phyloP scores from a whole-genome alignment of 2,888 invertebrate species.

The Rhamphomyia laevipes region DNA sequence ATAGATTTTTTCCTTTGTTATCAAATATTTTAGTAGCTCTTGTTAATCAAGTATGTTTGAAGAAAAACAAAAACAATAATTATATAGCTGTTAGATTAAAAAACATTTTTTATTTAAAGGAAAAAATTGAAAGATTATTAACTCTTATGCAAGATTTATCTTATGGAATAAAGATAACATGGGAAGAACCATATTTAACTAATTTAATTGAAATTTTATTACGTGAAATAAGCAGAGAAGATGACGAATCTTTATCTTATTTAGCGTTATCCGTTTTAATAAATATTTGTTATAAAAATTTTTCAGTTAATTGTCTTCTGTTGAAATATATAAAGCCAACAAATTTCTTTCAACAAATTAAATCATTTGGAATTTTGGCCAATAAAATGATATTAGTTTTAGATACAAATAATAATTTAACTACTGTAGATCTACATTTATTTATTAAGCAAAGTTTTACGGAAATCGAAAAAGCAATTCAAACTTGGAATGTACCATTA shows the following conservation, averaged over 20 bases:
- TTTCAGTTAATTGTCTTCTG: conserved; percentile 59
- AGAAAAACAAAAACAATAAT: no score
- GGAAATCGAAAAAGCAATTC: conserved; percentile 27
- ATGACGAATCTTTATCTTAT: conserved; percentile 20
- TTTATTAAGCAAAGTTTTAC: conserved; percentile 30
- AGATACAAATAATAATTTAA: conserved; percentile 29
- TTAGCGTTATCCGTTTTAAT: conserved; percentile 58
- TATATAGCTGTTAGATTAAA: no score
- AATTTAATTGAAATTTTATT: conserved; percentile 55
- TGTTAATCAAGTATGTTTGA: conserved; percentile 17
- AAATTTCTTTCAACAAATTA: conserved; percentile 29
- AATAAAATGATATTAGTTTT: conserved; percentile 33
- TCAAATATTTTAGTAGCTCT: conserved; percentile 25
- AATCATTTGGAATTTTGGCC: conserved; percentile 29
- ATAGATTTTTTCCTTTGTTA: conserved; percentile 30
- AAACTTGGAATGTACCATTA: conserved; percentile 30
- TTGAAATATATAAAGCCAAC: conserved; percentile 53
- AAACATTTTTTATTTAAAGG: conserved; percentile 12
- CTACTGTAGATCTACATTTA: conserved; percentile 24
- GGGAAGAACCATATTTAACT: conserved; percentile 66
- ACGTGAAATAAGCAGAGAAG: conserved; percentile 46
- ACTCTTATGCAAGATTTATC: conserved; percentile 51
- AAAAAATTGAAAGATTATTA: conserved; percentile 26
- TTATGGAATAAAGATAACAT: conserved; percentile 64
- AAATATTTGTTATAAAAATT: conserved; percentile 67